Percentiles rank a stretch among this genome's conserved stretches.
Conservation (phyloP, 53 echinoderm and acorn worm species). For the Paelopatides confundens region DNA sequence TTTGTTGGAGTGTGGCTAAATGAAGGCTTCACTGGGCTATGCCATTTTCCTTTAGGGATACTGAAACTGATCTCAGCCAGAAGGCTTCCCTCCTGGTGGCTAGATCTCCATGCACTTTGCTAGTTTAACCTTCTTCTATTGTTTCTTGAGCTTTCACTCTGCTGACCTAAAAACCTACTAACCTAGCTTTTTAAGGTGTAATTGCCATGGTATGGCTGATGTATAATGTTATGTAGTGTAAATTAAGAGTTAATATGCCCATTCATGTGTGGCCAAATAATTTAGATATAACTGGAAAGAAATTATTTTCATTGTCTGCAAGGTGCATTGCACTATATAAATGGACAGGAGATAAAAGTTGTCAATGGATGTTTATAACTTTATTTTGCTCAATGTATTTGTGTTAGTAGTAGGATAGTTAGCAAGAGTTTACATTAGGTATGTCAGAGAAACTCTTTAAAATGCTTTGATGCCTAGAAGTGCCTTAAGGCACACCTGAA, state of each 20-base stretch:
- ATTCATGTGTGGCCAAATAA: not conserved
- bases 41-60: slow-evolving; percentile 20
- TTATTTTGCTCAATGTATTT: not conserved
- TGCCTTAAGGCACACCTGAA: too few species aligned
- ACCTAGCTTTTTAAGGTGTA: slow-evolving; percentile 35
- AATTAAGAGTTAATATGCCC: not conserved
- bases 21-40: not conserved
- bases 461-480: too few species aligned
- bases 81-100: slow-evolving; percentile 30
- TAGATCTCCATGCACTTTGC: not conserved
- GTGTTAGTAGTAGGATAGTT: too few species aligned
- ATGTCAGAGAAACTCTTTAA: too few species aligned
- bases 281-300: not conserved
- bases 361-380: not conserved
- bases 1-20: not conserved
- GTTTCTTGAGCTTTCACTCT: slow-evolving; percentile 18
- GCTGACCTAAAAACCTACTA: slow-evolving; percentile 43
- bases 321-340: slow-evolving; percentile 20
- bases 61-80: not conserved
- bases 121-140: slow-evolving; percentile 32
- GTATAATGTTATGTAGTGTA: not conserved
- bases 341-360: too few species aligned
- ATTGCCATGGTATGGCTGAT: not conserved
- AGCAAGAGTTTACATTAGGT: too few species aligned
- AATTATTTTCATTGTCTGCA: not conserved